Base-by-base conservation (phyloP, 2,797 vertebrate species). In the Eleutherodactylus coqui region DNA sequence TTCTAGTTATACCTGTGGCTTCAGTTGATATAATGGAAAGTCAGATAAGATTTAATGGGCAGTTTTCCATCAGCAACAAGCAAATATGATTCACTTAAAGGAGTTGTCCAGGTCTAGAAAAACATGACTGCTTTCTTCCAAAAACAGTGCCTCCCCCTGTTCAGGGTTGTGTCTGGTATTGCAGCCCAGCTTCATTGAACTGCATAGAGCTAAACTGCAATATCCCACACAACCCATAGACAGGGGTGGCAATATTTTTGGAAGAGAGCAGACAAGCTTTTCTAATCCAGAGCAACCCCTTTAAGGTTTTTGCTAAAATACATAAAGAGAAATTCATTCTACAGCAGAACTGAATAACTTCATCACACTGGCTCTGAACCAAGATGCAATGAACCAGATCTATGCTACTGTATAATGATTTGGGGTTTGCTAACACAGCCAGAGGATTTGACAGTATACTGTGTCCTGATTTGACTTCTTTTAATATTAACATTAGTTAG, bases 361-460 rank as follows among this genome's bases (percentile, higher is more conserved):
- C 14, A 45, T 55, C 45, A 47, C 43, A 49, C 5, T 79, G 76
- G 53, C 53, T 17, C 4, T 27, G 11, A 27, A 27, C 76, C 76
- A 79, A 29, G 76, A 45, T 43, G 77, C 77, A 62, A 27, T 34
- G 36, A 64, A 51, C 43, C 41, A 19, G 17, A 79, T 29, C 77
- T n/a, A 60, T 43, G 7, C 60, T 60, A 36, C 77, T 62, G 58
- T 43, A 79, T 79, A 79, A 41, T 58, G 55, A 79, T 58, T 27
- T 43, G 62, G 36, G 58, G 5, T 79, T 79, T 45, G 1, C 55
- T 62, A 62, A 45, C 76, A 60, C 55, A 21, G 76, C 53, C 76
- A 79, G 69, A 72, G 69, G 69, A 72, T 72, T 11, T 43, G 4
- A n/a, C 36, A 36, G 17, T 41, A 70, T 5, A 43, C 67, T n/a